Base-by-base conservation (phyloP, 1,140 invertebrate species). In the Lepidostoma basale region DNA sequence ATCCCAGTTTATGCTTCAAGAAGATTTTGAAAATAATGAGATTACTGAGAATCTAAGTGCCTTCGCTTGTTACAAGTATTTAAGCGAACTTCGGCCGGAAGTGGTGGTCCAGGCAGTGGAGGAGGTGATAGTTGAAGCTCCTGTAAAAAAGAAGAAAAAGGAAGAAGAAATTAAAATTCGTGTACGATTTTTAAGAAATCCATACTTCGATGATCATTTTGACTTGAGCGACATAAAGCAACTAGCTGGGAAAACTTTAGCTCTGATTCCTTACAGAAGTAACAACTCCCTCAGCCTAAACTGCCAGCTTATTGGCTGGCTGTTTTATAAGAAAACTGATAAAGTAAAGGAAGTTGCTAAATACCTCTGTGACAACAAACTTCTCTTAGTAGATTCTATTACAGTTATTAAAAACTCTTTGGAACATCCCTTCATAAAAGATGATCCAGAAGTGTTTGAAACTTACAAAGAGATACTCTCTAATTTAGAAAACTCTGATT, bases 121-220 rank as follows among this genome's bases (percentile, higher is more conserved):
- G 58, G 77, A 83, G 62, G 77, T 79, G n/a, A 77, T 85, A 74
- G 49, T 69, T 65, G 70, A 74, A 22, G 76, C 77, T n/a, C n/a
- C n/a, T 68, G 77, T 77, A 28, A 78, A 75, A 28, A 76, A 78
- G 56, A 77, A 76, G 47, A 79, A 78, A 66, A 84, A 83, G 74
- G 73, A 76, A 42, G 90, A 91, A 75, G 90, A 91, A 81, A 82
- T 90, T 14, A 93, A 91, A 83, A 82, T 95, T 1, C 84, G 93
- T 62, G 89, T 97, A 0, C 82, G 83, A 44, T 97, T 87, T 78
- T 68, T 98, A 28, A 86, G 90, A 74, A 96, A 96, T 77, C 87
- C 88, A 2, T 91, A 84, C 77, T 90, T 89, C 80, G 95, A 97
- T 82, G 89, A 92, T 76, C 94, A 97, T 80, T 95, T 96, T 83